Conservation (phyloP, 2,888 invertebrate genomes). For the Ornithoptera priamus region DNA sequence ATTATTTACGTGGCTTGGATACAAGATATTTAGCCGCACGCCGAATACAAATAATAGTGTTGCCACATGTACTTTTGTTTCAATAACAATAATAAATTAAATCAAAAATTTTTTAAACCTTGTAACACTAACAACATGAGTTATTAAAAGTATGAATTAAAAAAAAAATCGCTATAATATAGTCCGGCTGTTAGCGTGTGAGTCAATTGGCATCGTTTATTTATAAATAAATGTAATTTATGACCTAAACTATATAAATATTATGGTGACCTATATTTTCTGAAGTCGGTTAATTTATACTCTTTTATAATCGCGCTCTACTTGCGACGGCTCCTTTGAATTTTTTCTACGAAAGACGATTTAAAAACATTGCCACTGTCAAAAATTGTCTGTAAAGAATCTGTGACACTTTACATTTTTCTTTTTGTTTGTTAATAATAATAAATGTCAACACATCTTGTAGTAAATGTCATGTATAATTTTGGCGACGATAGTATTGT, state of each 20-base stretch:
- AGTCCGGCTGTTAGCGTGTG: not conserved
- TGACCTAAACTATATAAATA: constrained; percentile 11
- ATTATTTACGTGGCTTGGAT: too few relatives aligned
- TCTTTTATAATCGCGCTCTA: constrained; percentile 17
- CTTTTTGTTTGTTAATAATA: not conserved
- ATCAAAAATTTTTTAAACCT: too few relatives aligned
- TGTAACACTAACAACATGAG: too few relatives aligned
- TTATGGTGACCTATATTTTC: constrained; percentile 19
- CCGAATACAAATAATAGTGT: too few relatives aligned
- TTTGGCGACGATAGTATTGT: not conserved
- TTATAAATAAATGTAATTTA: constrained; percentile 20
- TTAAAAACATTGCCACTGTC: not conserved
- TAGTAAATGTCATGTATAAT: not conserved
- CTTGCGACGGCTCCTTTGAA: constrained; percentile 13
- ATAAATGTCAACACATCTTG: constrained; percentile 7
- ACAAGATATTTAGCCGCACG: too few relatives aligned
- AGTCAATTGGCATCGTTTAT: constrained; percentile 5
- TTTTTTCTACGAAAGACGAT: constrained; percentile 14
- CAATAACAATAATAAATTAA: too few relatives aligned
- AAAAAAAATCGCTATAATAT: not conserved
- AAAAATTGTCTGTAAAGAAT: not conserved
- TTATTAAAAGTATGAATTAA: not conserved
- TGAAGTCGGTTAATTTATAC: constrained; percentile 19
- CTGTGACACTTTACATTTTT: not conserved
- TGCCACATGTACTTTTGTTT: too few relatives aligned